phyloP scores from a whole-genome alignment of 2,113 vertebrate genomes.

The Cephalopholis sonnerati region DNA sequence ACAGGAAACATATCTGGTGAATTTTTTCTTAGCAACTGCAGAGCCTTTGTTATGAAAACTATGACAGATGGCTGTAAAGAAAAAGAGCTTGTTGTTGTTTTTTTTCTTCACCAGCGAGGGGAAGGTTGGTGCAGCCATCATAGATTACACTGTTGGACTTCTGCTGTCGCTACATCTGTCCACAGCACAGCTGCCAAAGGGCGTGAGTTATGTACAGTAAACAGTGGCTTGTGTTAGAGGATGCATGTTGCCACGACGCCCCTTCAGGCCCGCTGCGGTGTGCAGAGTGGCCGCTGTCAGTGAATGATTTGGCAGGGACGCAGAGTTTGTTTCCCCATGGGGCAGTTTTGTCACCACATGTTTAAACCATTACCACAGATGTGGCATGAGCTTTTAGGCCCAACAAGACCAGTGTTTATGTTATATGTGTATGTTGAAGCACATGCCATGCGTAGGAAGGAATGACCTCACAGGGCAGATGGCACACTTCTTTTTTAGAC shows the following conservation, averaged over 20 bases:
- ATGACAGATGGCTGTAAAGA: slow-evolving; percentile 17
- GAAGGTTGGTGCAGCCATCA: slow-evolving; percentile 5
- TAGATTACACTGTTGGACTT: slow-evolving; percentile 30
- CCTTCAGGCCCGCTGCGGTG: slow-evolving; percentile 48
- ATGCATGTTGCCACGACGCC: slow-evolving; percentile 43
- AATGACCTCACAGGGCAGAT: slow-evolving; percentile 12
- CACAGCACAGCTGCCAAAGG: slow-evolving; percentile 30
- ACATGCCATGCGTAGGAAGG: slow-evolving; percentile 1
- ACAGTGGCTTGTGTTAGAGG: slow-evolving; percentile 42
- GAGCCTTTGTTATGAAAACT: slow-evolving; percentile 16
- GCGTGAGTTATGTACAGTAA: slow-evolving; percentile 44
- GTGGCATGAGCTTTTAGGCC: slow-evolving; percentile 27
- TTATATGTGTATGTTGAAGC: slow-evolving; percentile 29
- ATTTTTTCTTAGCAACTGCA: slow-evolving; percentile 4
- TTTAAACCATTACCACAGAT: slow-evolving; percentile 62
- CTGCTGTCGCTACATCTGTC: slow-evolving; percentile 24
- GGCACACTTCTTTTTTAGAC: not conserved
- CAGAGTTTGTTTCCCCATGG: slow-evolving; percentile 24
- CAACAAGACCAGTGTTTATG: slow-evolving; percentile 42
- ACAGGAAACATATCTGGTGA: not conserved
- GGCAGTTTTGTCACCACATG: slow-evolving; percentile 63
- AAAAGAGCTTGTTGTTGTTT: not conserved
- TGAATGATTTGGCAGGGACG: slow-evolving; percentile 47
- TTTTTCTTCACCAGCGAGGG: slow-evolving; percentile 28
- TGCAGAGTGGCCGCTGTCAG: slow-evolving; percentile 21